Evolutionary conservation across 92 coral and sea anemone genomes (phyloP).

Genomic region (Actinostola sp.): DNA sequence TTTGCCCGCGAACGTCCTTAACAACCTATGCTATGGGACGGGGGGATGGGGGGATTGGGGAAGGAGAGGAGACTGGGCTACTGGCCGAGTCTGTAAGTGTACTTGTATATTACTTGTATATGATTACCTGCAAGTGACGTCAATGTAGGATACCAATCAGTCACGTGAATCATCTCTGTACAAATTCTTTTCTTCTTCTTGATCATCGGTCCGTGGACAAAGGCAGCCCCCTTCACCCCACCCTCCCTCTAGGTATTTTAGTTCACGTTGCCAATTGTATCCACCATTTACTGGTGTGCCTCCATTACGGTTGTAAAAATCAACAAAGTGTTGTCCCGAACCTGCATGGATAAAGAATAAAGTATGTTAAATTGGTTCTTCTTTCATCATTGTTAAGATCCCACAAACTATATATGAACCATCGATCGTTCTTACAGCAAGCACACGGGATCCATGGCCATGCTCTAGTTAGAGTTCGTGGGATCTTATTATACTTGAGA

Average conservation of each 20-base stretch:
- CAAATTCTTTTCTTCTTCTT: constrained; percentile 38
- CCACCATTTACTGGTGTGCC: constrained; percentile 57
- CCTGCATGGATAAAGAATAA: not conserved
- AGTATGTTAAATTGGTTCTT: no score
- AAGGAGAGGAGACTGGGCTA: not conserved
- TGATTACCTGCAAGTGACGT: constrained; percentile 43
- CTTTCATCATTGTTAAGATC: no score
- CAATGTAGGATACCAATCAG: constrained; percentile 65
- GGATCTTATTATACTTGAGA: no score
- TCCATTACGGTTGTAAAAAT: constrained; percentile 76
- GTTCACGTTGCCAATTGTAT: constrained; percentile 78
- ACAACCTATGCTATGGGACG: no score
- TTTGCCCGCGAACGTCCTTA: no score
- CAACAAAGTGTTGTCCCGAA: constrained; percentile 65
- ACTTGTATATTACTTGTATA: no score
- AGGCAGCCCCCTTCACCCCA: constrained; percentile 63
- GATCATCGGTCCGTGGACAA: constrained; percentile 57
- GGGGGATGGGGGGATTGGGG: not conserved
- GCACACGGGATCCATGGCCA: no score
- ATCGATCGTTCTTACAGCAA: no score
- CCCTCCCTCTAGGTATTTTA: constrained; percentile 68
- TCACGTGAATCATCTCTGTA: constrained; percentile 42
- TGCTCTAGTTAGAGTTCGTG: no score
- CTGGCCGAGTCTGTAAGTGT: no score
- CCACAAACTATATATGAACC: no score